A percentile compares a stretch with the other conserved stretches of the same genome.
Conservation (phyloP, 2,888 invertebrate species). For the Willowsia nigromaculata region DNA sequence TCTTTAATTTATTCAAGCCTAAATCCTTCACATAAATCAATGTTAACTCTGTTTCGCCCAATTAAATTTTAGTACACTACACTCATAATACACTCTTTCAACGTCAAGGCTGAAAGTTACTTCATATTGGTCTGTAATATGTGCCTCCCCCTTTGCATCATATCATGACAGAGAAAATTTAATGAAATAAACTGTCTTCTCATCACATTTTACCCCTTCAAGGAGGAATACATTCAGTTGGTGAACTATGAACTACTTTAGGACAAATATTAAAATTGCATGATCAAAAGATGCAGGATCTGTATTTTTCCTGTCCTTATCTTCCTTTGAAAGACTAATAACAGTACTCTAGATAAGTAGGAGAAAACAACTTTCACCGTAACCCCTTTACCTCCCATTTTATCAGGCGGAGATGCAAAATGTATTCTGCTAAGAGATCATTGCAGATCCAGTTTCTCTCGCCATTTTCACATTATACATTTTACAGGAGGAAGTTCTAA, state of each 20-base stretch:
- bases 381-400: neutral
- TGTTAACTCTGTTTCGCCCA: neutral
- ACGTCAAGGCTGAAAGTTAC: neutral
- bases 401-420: neutral
- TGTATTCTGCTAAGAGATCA: neutral
- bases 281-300: neutral
- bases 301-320: neutral
- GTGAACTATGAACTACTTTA: neutral
- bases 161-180: neutral
- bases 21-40: neutral
- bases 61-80: neutral
- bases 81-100: neutral
- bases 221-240: neutral
- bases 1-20: neutral
- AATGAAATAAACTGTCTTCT: constrained; percentile 3
- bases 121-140: neutral
- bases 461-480: neutral
- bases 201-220: neutral
- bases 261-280: neutral
- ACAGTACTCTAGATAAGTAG: neutral
- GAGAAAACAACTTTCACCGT: neutral
- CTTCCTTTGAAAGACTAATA: neutral
- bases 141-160: neutral
- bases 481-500: neutral
- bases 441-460: neutral